phyloP scores from a whole-genome alignment of 2,797 vertebrate species.

The Margarornis squamiger region DNA sequence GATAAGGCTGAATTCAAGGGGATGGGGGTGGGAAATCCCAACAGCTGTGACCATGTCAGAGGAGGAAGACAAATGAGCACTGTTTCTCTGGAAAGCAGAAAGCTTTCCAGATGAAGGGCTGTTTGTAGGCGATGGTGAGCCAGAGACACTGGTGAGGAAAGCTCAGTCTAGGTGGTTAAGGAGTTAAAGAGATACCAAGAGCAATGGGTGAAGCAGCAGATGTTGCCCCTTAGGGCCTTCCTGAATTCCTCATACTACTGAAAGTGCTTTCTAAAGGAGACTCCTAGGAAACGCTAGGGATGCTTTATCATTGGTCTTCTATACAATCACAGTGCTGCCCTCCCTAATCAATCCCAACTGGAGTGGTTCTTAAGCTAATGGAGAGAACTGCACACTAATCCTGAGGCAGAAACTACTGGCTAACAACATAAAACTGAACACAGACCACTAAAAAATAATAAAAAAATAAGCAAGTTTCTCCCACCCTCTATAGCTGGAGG shows the following conservation, averaged over 20 bases:
- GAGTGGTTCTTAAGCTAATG: background rate
- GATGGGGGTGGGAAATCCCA: background rate
- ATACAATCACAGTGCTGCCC: background rate
- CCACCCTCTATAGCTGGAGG: background rate
- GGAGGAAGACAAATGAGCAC: background rate
- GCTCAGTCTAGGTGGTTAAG: background rate
- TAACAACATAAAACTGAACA: background rate
- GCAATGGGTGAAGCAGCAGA: background rate
- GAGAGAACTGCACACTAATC: background rate
- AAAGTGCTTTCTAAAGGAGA: background rate
- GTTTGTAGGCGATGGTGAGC: background rate
- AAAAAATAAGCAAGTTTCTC: background rate
- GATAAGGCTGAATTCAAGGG: background rate
- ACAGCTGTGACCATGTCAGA: background rate
- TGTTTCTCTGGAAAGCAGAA: background rate
- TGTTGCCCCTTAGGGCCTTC: background rate
- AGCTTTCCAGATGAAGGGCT: background rate
- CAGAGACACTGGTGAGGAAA: background rate
- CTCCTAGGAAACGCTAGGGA: background rate
- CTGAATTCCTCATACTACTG: background rate
- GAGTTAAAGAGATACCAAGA: background rate
- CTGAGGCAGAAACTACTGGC: background rate
- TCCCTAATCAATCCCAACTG: background rate
- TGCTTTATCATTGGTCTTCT: background rate
- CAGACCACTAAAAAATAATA: background rate